These are phyloP conservation scores for Sarcophaga caerulescens DNA, from an alignment of 2,888 invertebrate genomes.

Conservation along the genomic window DNA sequence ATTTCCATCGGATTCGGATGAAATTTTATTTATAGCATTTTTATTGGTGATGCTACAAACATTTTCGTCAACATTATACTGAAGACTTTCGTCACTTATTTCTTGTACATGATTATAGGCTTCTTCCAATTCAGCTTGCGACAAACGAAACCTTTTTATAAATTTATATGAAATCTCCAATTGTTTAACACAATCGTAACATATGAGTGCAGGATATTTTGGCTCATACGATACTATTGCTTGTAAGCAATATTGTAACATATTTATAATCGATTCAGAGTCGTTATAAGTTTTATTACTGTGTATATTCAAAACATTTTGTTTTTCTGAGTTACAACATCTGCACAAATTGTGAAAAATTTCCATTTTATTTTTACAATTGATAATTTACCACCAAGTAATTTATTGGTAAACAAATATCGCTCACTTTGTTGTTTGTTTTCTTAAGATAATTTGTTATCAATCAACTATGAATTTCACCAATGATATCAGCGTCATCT, in stretches of 20 bases:
- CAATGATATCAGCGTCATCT: too few relatives aligned
- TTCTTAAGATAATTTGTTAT: slow-evolving; percentile 27
- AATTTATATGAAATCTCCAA: slow-evolving; percentile 75
- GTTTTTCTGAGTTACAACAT: slow-evolving; percentile 27
- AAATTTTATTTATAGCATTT: background rate
- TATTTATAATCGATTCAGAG: too few relatives aligned
- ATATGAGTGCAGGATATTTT: slow-evolving; percentile 75
- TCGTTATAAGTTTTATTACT: too few relatives aligned
- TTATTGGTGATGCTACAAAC: background rate
- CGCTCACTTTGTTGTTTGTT: background rate
- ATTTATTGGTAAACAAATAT: too few relatives aligned
- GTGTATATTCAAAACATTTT: background rate
- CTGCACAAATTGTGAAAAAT: slow-evolving; percentile 39
- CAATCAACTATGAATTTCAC: slow-evolving; percentile 21
- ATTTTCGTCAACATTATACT: background rate
- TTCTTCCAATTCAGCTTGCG: slow-evolving; percentile 72
- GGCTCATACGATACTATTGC: slow-evolving; percentile 48
- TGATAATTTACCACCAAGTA: background rate
- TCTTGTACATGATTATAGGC: background rate
- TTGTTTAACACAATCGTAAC: slow-evolving; percentile 74
- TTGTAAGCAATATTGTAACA: too few relatives aligned
- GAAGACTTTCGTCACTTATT: background rate
- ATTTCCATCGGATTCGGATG: background rate
- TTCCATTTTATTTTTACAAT: slow-evolving; percentile 4
- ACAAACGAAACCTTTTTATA: slow-evolving; percentile 72